Evolutionary conservation across 1,140 invertebrate species (phyloP), one percentile per base, ranked within the genome.

Genomic region (Carcinoscorpius rotundicauda): DNA sequence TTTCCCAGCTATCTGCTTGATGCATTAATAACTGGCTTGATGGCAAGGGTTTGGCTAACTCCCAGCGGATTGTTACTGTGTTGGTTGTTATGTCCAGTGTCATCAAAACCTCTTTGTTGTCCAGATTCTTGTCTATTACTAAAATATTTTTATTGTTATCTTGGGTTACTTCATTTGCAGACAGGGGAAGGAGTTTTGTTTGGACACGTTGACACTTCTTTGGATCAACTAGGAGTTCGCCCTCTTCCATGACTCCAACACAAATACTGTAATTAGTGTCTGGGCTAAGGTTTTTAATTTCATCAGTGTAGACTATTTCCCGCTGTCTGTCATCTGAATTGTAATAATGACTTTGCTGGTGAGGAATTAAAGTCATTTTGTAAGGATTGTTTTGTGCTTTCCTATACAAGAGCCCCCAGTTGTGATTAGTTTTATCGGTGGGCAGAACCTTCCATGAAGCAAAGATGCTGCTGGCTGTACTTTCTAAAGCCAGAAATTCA

Each of bases 381-480:
- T 64, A 64, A 8, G 66, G 62, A 48, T 63, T 67, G 50, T 64
- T 62, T 6, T 11, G 4, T 6, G 63, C 55, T 50, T 51, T n/a
- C 3, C 68, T 63, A 52, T 60, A 59, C 4, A 67, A 60, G 10
- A 69, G 10, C 3, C 58, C 58, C 51, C 66, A 65, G 50, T 63
- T 62, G 51, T 52, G 11, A 3, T 51, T 52, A 29, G 29, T 29
- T 29, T 61, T 10, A 6, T 8, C 51, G 6, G n/a, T 49, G 49
- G 55, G 5, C 48, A 10, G 50, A 3, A 58, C 60, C 8, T 60
- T 64, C 66, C 66, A 67, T 1, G 62, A 49, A 0, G 64, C 59
- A n/a, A 58, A 61, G 4, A 67, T 48, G 11, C 11, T 55, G 3
- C 52, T 64, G 6, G 58, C 9, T 57, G 51, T 61, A 29, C 60